Evolutionary conservation across 2,888 invertebrate species (phyloP).

Genomic region (Dicyrtomina minuta): DNA sequence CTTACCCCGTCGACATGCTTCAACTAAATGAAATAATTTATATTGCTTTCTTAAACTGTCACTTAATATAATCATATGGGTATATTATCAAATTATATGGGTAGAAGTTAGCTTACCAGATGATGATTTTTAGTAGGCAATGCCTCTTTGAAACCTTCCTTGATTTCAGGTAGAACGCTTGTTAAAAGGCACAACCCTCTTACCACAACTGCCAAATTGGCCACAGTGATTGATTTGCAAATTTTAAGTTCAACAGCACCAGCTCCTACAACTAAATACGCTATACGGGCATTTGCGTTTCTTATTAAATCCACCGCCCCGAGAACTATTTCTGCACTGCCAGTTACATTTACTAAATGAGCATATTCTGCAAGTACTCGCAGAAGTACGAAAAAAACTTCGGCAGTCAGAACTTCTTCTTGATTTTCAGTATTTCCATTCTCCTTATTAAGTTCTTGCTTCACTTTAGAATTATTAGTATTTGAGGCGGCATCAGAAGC

Average conservation of each 20-base stretch:
- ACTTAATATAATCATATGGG: neutral
- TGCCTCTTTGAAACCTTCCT: conserved; percentile 45
- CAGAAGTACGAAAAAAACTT: conserved; percentile 53
- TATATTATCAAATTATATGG: neutral
- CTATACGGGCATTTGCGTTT: conserved; percentile 83
- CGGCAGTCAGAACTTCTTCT: conserved; percentile 42
- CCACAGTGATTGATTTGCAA: conserved; percentile 89
- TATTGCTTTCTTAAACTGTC: too few relatives aligned
- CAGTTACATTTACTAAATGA: conserved; percentile 49
- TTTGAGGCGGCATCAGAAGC: conserved; percentile 9
- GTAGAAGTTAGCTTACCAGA: conserved; percentile 42
- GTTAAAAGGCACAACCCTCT: conserved; percentile 75
- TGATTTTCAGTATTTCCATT: conserved; percentile 6
- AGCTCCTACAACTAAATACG: conserved; percentile 92
- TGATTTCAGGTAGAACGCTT: conserved; percentile 45
- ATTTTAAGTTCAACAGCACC: conserved; percentile 94
- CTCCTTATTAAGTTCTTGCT: conserved; percentile 20
- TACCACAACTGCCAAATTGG: conserved; percentile 84
- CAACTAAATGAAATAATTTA: conserved; percentile 40
- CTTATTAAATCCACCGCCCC: conserved; percentile 80
- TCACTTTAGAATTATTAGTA: neutral
- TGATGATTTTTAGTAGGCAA: conserved; percentile 52
- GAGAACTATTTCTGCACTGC: conserved; percentile 50
- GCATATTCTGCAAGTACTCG: conserved; percentile 50
- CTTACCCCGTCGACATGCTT: conserved; percentile 67